Evolutionary conservation across 2,797 vertebrate species (phyloP), one percentile per base, ranked within the genome.

Genomic region (Esox masquinongy): DNA sequence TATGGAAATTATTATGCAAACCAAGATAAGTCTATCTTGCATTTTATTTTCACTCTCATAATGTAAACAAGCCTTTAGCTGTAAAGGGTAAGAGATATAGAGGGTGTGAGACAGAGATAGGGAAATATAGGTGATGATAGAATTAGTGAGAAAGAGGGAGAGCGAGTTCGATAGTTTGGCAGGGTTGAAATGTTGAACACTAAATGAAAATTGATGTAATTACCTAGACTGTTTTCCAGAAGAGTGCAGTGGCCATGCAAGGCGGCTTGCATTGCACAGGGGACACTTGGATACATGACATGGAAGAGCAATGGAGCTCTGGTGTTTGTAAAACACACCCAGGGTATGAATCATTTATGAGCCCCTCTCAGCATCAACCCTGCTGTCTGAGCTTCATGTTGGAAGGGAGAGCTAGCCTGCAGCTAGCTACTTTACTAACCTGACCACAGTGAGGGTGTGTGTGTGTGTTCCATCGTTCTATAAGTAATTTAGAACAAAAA

Each of bases 331-430:
- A 76, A 81, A 79, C 75, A 74, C 66, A 12, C 16, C 77, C 83
- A 79, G 84, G 80, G 43, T 47, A 47, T 47, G 43, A 89, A 88
- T 90, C 84, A 90, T 87, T 82, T 75, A 87, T 74, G 76, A 85
- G 79, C 15, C 43, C 31, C 73, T 76, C 73, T 29, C 80, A 43
- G 74, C 76, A 73, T 84, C 78, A 83, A 81, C 75, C 83, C 77
- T 61, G 75, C 77, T 53, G 22, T 85, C 77, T 76, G 82, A 86
- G 80, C 59, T 83, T 63, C 2, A 53, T 79, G 79, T 82, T 69
- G 1, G 50, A 79, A 74, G 82, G 80, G 75, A 83, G 76, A 79
- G 84, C 77, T 81, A 71, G 39, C 81, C 86, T 82, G 78, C 39
- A 72, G 43, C 67, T 76, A 77, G 77, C 51, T 83, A 72, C 84